phyloP scores from a whole-genome alignment of 2,797 vertebrate species.

The Melanotaenia pygmaea region DNA sequence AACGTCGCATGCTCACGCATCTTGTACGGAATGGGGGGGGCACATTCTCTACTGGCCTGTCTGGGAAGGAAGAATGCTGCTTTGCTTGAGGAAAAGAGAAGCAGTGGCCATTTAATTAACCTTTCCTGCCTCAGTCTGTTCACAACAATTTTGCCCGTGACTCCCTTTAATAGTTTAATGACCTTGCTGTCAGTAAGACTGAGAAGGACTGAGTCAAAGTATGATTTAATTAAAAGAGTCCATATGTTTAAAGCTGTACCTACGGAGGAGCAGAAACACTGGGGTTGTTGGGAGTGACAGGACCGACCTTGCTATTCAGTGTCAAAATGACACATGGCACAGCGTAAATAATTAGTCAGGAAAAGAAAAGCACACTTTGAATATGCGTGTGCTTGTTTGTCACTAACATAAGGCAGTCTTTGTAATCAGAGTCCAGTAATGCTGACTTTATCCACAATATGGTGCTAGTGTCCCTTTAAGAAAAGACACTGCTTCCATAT shows the following conservation, averaged over 20 bases:
- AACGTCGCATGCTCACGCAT: conserved; percentile 34
- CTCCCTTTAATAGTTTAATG: conserved; percentile 86
- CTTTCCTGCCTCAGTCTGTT: conserved; percentile 82
- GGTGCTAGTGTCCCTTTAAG: conserved; percentile 78
- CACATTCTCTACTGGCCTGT: conserved; percentile 73
- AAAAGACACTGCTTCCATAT: conserved; percentile 43
- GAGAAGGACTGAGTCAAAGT: conserved; percentile 81
- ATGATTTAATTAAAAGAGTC: conserved; percentile 86
- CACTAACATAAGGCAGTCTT: conserved; percentile 31
- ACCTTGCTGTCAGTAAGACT: conserved; percentile 86
- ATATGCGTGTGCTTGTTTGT: conserved; percentile 54
- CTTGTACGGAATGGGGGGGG: conserved; percentile 26
- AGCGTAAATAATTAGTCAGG: conserved; percentile 72
- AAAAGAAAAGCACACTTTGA: conserved; percentile 55
- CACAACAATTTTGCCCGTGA: conserved; percentile 82
- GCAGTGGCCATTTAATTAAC: conserved; percentile 87
- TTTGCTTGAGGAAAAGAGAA: conserved; percentile 81
- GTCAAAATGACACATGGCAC: conserved; percentile 66
- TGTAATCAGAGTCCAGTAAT: conserved; percentile 70
- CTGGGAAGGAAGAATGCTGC: conserved; percentile 77
- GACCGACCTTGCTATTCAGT: conserved; percentile 75
- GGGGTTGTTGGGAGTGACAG: conserved; percentile 61
- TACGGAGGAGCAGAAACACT: conserved; percentile 63
- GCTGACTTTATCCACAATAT: conserved; percentile 78
- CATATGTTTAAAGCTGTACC: conserved; percentile 79